Conservation (phyloP, 2,888 invertebrate species). For the Cryptocheilus praepositus region DNA sequence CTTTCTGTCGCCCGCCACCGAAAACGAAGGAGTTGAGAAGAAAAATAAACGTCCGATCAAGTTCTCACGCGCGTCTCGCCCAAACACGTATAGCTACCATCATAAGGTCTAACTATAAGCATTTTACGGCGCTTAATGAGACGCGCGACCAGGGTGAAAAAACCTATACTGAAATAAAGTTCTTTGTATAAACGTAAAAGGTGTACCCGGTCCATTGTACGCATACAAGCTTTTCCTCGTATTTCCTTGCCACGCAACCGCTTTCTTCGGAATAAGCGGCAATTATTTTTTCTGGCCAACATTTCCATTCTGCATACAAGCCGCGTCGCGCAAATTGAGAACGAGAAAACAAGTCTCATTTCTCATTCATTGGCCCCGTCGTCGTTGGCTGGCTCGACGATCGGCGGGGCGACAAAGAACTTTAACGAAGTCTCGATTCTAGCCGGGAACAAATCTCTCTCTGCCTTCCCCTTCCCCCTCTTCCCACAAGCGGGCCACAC, state of each 20-base stretch:
- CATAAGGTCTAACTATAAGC: too few relatives aligned
- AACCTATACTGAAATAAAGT: too few relatives aligned
- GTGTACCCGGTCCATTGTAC: too few relatives aligned
- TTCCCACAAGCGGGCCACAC: conserved; percentile 36
- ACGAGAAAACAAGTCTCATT: neutral
- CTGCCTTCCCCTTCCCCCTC: conserved; percentile 6
- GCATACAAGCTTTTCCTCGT: too few relatives aligned
- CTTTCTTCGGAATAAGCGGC: too few relatives aligned
- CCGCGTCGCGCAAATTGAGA: neutral
- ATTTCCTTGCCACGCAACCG: too few relatives aligned
- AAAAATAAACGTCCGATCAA: too few relatives aligned
- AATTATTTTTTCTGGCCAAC: neutral
- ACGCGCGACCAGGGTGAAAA: too few relatives aligned
- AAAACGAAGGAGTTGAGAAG: neutral
- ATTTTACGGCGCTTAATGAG: too few relatives aligned
- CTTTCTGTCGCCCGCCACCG: conserved; percentile 44
- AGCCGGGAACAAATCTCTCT: neutral
- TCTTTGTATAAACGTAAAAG: too few relatives aligned
- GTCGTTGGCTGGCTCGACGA: conserved; percentile 5
- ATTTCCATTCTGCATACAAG: neutral
- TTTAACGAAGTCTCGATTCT: conserved; percentile 21
- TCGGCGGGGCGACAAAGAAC: conserved; percentile 8
- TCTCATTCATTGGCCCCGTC: conserved; percentile 1
- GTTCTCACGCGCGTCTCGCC: too few relatives aligned
- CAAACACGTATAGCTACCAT: too few relatives aligned